Evolutionary conservation across 92 coral and sea anemone species (phyloP).

Genomic region (Isaurus tuberculatus): DNA sequence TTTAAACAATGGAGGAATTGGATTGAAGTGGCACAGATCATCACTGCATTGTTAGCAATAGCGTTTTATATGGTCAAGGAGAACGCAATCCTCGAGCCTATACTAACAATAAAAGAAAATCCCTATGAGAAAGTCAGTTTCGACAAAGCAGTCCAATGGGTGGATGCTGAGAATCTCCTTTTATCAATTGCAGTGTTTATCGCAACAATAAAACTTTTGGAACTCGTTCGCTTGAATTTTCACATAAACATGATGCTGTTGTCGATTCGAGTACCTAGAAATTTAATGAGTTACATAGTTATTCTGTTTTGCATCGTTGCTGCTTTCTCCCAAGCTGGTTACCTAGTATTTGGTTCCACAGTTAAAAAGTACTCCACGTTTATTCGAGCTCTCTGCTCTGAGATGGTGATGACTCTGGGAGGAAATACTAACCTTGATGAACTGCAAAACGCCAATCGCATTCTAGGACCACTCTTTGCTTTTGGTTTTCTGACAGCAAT

Average conservation of each 20-base stretch:
- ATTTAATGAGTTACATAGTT: slow-evolving; percentile 7
- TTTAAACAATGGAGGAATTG: slow-evolving; percentile 23
- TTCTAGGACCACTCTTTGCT: slow-evolving; percentile 68
- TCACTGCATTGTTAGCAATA: background rate
- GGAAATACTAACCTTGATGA: slow-evolving; percentile 47
- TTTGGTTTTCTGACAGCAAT: slow-evolving; percentile 61
- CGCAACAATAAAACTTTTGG: slow-evolving; percentile 22
- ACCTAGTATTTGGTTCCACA: slow-evolving; percentile 58
- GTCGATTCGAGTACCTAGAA: background rate
- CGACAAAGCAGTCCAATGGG: slow-evolving; percentile 18
- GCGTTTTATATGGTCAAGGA: slow-evolving; percentile 21
- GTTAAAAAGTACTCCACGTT: slow-evolving; percentile 56
- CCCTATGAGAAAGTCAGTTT: slow-evolving; percentile 22
- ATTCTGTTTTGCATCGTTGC: slow-evolving; percentile 1
- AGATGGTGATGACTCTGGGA: slow-evolving; percentile 67
- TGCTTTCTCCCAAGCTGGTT: slow-evolving; percentile 23
- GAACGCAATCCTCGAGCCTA: background rate
- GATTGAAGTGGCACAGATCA: slow-evolving; percentile 23
- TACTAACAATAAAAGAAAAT: background rate
- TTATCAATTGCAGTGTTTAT: slow-evolving; percentile 35
- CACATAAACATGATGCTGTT: background rate
- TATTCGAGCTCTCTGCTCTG: slow-evolving; percentile 50
- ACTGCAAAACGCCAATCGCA: slow-evolving; percentile 36
- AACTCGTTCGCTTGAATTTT: slow-evolving; percentile 22
- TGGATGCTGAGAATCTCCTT: slow-evolving; percentile 18